These are phyloP conservation scores for Sipha maydis DNA, from an alignment of 2,888 invertebrate species.

Conservation along the genomic window DNA sequence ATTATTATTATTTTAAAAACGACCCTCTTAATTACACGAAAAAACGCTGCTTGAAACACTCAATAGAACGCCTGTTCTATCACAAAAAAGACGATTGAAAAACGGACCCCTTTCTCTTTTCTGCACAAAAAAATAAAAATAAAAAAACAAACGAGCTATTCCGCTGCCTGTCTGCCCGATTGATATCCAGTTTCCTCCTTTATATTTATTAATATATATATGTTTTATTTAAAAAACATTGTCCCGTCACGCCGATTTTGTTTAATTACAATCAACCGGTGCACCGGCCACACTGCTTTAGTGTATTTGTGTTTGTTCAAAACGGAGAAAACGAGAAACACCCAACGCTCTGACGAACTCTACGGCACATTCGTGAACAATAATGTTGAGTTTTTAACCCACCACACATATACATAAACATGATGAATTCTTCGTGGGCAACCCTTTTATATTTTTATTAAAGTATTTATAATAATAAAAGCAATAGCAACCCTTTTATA, in stretches of 20 bases:
- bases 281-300: slow-evolving; percentile 35
- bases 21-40: slow-evolving; percentile 62
- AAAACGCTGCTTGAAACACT: slow-evolving; percentile 44
- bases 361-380: not conserved
- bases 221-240: slow-evolving; percentile 7
- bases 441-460: no score
- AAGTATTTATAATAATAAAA: no score
- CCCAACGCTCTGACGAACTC: slow-evolving; percentile 5
- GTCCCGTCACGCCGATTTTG: slow-evolving; percentile 39
- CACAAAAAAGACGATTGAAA: slow-evolving; percentile 61
- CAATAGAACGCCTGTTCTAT: slow-evolving; percentile 49
- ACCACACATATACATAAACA: no score
- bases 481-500: no score
- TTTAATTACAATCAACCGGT: slow-evolving; percentile 49
- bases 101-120: slow-evolving; percentile 57
- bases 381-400: not conserved
- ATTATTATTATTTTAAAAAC: slow-evolving; percentile 50
- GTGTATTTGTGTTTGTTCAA: slow-evolving; percentile 23
- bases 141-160: slow-evolving; percentile 39
- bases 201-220: not conserved
- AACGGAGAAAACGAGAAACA: slow-evolving; percentile 9
- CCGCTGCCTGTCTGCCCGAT: slow-evolving; percentile 56
- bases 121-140: slow-evolving; percentile 18
- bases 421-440: no score
- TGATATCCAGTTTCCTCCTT: slow-evolving; percentile 60